Percentiles rank a stretch among this genome's conserved stretches.
phyloP scores from a whole-genome alignment of 2,888 invertebrate genomes.

The Conops quadrifasciatus region DNA sequence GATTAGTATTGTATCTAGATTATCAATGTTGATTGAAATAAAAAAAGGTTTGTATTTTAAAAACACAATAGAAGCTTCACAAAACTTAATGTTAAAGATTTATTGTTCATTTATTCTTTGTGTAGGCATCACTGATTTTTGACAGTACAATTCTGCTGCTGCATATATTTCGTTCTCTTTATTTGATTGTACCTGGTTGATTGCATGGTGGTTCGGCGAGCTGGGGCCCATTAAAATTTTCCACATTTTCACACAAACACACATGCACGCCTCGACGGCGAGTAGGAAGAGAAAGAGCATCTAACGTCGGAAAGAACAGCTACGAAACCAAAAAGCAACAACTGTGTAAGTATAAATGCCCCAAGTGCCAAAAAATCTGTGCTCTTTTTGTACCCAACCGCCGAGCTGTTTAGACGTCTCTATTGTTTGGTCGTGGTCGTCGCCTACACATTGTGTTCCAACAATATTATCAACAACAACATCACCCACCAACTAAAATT shows the following conservation, averaged over 20 bases:
- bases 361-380: constrained; percentile 43
- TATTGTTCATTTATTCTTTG: no score
- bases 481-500: constrained; percentile 27
- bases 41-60: no score
- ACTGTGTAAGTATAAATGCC: constrained; percentile 49
- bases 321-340: not conserved
- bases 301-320: not conserved
- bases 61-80: no score
- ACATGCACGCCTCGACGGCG: not conserved
- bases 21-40: no score
- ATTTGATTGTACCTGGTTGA: no score
- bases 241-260: constrained; percentile 11
- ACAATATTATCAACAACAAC: constrained; percentile 33
- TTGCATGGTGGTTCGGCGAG: no score
- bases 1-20: no score
- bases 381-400: constrained; percentile 57
- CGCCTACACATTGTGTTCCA: constrained; percentile 40
- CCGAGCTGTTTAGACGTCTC: constrained; percentile 54
- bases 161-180: no score
- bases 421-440: constrained; percentile 45
- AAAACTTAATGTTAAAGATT: no score
- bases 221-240: not conserved
- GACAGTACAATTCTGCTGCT: no score
- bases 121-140: no score
- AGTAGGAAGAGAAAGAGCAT: constrained; percentile 5